Base-by-base conservation (phyloP, 2,113 vertebrate species). In the Cavia porcellus region DNA sequence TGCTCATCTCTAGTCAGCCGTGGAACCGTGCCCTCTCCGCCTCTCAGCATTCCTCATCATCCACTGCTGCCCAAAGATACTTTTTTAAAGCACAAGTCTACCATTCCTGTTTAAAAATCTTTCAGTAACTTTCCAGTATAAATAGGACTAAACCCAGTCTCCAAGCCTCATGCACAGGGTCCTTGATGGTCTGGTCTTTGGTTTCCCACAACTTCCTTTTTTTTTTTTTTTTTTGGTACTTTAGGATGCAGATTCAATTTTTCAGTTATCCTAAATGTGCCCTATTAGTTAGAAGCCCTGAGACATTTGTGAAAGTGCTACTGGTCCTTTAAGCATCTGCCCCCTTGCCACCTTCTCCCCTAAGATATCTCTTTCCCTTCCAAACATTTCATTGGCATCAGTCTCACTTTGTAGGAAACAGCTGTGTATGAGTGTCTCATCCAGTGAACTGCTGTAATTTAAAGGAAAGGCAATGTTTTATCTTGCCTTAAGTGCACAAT, bases 41-140 rank as follows among this genome's bases (percentile, higher is more conserved):
- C 50, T 80, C 30, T 55, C 77, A 80, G 47, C 30, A 35, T 19
- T 55, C 77, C 8, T 52, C 19, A 20, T 80, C 47, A 35, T 80
- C 38, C 59, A 35, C 15, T 77, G 57, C n/a, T 87, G n/a, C 74
- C 68, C 12, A 25, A 83, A 55, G 30, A n/a, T 80, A 28, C 62
- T n/a, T 84, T 86, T 89, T 55, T 20, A 95, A 96, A 89, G 61
- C n/a, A 81, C 62, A 52, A 28, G 52, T 42, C 68, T 81, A 11
- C 80, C 25, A 64, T 11, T 77, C 47, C n/a, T 55, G 28, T 28
- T 89, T 64, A 89, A 90, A 80, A 86, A 80, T 79, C 15, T 50
- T 90, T 87, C 6, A 3, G 1, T 70, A 57, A 93, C 81, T 50
- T 89, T 90, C 45, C 57, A 66, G 17, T 45, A 52, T 25, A 38